Conservation (phyloP, 1,140 invertebrate species). For the Tetramorium alpestre region DNA sequence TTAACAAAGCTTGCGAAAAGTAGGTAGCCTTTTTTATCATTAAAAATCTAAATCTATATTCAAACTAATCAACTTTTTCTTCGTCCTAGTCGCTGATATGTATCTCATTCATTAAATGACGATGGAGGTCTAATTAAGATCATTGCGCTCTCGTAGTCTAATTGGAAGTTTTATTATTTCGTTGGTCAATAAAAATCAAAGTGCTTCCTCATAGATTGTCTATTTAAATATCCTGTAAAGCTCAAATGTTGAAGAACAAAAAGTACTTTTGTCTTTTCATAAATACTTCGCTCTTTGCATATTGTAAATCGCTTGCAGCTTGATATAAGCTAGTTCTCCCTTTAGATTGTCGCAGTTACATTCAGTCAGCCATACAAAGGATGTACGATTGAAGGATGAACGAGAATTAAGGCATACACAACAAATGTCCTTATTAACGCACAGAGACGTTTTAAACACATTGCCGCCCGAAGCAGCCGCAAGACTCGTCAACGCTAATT, state of each 20-base stretch:
- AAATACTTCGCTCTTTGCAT: background rate
- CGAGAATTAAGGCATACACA: conserved; percentile 90
- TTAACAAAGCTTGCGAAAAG: background rate
- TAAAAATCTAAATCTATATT: background rate
- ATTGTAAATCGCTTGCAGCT: conserved; percentile 46
- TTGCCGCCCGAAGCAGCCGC: conserved; percentile 89
- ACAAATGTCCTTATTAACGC: conserved; percentile 90
- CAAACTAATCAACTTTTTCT: background rate
- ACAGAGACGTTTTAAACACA: conserved; percentile 88
- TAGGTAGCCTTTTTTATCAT: background rate
- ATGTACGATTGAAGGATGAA: conserved; percentile 91
- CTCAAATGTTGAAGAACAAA: conserved; percentile 1
- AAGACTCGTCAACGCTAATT: conserved; percentile 89
- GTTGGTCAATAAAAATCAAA: conserved; percentile 4
- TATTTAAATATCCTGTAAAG: background rate
- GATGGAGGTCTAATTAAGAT: background rate
- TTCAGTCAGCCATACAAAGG: conserved; percentile 89
- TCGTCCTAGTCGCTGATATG: background rate
- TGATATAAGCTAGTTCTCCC: conserved; percentile 83
- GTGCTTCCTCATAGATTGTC: background rate
- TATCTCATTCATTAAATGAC: background rate
- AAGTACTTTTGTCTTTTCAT: background rate
- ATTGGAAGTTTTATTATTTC: conserved; percentile 25
- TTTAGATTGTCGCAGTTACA: conserved; percentile 90
- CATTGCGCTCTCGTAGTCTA: background rate